Evolutionary conservation across 2,888 invertebrate species (phyloP).

Genomic region (Watsonalla cultraria): DNA sequence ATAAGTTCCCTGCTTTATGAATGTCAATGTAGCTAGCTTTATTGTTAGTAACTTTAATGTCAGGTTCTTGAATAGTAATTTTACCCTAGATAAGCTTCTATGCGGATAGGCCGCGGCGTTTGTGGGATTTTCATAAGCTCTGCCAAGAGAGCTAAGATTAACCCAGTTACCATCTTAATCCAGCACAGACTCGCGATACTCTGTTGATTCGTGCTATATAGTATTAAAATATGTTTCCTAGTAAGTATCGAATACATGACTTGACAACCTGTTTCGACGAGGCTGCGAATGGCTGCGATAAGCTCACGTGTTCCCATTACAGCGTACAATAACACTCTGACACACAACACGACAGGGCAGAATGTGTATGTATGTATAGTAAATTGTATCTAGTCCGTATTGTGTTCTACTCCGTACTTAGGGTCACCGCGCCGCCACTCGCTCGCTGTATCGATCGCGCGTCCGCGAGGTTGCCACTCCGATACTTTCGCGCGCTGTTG

Average conservation of each 20-base stretch:
- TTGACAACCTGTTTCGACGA: neutral
- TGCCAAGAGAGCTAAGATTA: neutral
- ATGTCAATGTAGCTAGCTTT: too few species aligned
- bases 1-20: too few species aligned
- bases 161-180: neutral
- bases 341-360: neutral
- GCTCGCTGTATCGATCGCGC: constrained; percentile 40
- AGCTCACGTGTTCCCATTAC: constrained; percentile 1
- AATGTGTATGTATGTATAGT: neutral
- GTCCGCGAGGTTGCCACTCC: constrained; percentile 58
- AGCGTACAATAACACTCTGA: neutral
- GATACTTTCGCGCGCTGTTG: constrained; percentile 1
- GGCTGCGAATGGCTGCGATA: neutral
- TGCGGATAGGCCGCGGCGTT: neutral
- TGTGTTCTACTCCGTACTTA: constrained; percentile 28
- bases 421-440: constrained; percentile 40
- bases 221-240: too few species aligned
- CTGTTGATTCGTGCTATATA: too few species aligned
- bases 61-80: too few species aligned
- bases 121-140: neutral
- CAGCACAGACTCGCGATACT: too few species aligned
- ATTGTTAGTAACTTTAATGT: too few species aligned
- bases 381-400: neutral
- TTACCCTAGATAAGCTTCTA: neutral
- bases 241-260: neutral